Evolutionary conservation across 2,888 invertebrate genomes (phyloP), one percentile per base, ranked within the genome.

Genomic region (Entomobrya multifasciata): DNA sequence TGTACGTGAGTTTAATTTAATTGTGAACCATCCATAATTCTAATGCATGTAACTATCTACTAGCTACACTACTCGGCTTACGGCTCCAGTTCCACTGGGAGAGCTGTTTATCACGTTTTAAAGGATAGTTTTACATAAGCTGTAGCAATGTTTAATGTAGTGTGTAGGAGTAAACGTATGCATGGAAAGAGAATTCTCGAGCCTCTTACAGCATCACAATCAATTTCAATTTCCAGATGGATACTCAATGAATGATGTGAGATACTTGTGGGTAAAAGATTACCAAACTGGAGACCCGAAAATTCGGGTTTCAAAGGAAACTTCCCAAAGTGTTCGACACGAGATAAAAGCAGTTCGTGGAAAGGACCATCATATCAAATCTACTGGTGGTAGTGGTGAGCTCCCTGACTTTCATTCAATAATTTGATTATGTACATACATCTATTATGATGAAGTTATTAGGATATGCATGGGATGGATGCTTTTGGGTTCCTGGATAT

Each of bases 1-100:
- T 98, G 98, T 98, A 96, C 97, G 98, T 97, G 60, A 60, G 62
- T 44, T 60, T 52, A n/a, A 76, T 30, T 41, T 65, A 65, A 65
- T 65, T 65, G 11, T 6, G n/a, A 65, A 17, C 41, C 65, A 41
- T 25, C n/a, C 25, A 13, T 6, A 15, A n/a, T n/a, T n/a, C n/a
- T n/a, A n/a, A n/a, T n/a, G n/a, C n/a, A n/a, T n/a, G n/a, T n/a
- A n/a, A n/a, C n/a, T n/a, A n/a, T n/a, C n/a, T n/a, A n/a, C n/a
- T n/a, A n/a, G n/a, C n/a, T n/a, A n/a, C n/a, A n/a, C n/a, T n/a
- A n/a, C n/a, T n/a, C n/a, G n/a, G n/a, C n/a, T n/a, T n/a, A n/a
- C n/a, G n/a, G n/a, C n/a, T n/a, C n/a, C n/a, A n/a, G n/a, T n/a
- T n/a, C n/a, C n/a, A n/a, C n/a, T n/a, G n/a, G n/a, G n/a, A n/a